Percentiles rank a stretch among this genome's conserved stretches.
These are phyloP conservation scores for Amyelois transitella DNA, from an alignment of 1,140 invertebrate genomes.

Conservation along the genomic window DNA sequence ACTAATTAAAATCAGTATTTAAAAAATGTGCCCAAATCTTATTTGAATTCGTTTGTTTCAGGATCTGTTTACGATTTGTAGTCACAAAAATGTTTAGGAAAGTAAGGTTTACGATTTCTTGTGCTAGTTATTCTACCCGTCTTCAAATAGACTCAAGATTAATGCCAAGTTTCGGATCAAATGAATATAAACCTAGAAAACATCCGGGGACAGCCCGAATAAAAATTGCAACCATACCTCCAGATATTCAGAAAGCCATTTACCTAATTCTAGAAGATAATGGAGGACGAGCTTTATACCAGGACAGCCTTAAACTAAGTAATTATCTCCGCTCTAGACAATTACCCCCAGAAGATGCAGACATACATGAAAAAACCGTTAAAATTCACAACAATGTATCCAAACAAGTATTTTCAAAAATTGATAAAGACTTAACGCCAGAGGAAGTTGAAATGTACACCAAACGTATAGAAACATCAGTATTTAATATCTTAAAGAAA, in stretches of 20 bases:
- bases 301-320: constrained; percentile 73
- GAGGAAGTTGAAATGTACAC: constrained; percentile 37
- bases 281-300: constrained; percentile 69
- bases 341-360: constrained; percentile 76
- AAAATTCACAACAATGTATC: constrained; percentile 52
- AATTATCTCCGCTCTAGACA: constrained; percentile 77
- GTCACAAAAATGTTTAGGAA: constrained; percentile 54
- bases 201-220: constrained; percentile 80
- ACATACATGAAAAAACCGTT: constrained; percentile 67
- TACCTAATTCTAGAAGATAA: constrained; percentile 73
- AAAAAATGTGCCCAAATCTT: too few species aligned
- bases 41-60: too few species aligned
- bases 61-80: constrained; percentile 16
- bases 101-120: constrained; percentile 33
- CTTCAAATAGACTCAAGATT: constrained; percentile 72
- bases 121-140: constrained; percentile 54
- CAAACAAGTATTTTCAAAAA: constrained; percentile 43
- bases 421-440: constrained; percentile 42
- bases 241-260: constrained; percentile 75
- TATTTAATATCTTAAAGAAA: constrained; percentile 71
- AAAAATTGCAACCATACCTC: constrained; percentile 73
- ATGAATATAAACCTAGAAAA: constrained; percentile 77
- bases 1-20: too few species aligned
- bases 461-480: constrained; percentile 59
- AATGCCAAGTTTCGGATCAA: constrained; percentile 72